phyloP scores from a whole-genome alignment of 2,888 invertebrate species.

The Odontomyia ornata region DNA sequence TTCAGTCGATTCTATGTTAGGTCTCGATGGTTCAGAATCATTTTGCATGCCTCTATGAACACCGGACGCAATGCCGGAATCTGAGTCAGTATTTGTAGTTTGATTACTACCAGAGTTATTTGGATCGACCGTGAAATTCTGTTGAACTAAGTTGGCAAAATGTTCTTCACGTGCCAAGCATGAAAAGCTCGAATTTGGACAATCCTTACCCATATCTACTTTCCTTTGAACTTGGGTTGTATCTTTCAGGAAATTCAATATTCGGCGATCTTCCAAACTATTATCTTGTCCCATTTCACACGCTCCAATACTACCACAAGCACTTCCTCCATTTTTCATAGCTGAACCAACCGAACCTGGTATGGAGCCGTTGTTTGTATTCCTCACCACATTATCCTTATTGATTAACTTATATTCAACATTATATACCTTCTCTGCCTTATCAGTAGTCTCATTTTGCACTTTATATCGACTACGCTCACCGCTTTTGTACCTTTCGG shows the following conservation, averaged over 20 bases:
- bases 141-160: slow-evolving; percentile 64
- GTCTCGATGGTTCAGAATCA: neutral
- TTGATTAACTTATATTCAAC: slow-evolving; percentile 57
- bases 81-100: neutral
- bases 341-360: slow-evolving; percentile 47
- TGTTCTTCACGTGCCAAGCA: slow-evolving; percentile 64
- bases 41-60: neutral
- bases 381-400: slow-evolving; percentile 58
- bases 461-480: slow-evolving; percentile 55
- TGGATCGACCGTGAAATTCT: slow-evolving; percentile 57
- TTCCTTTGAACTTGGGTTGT: slow-evolving; percentile 64
- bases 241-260: slow-evolving; percentile 64
- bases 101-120: neutral
- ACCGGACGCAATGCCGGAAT: slow-evolving; percentile 36
- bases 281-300: slow-evolving; percentile 18
- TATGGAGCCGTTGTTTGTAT: slow-evolving; percentile 47
- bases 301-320: slow-evolving; percentile 48
- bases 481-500: slow-evolving; percentile 63
- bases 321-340: slow-evolving; percentile 53
- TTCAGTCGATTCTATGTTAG: slow-evolving; percentile 57
- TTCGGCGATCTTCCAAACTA: slow-evolving; percentile 61
- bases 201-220: slow-evolving; percentile 62
- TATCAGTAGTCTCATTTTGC: slow-evolving; percentile 45
- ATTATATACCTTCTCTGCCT: slow-evolving; percentile 58
- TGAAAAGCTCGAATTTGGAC: slow-evolving; percentile 63